These are phyloP conservation scores for Chloroclysta siterata DNA, from an alignment of 2,888 invertebrate genomes.

Conservation along the genomic window DNA sequence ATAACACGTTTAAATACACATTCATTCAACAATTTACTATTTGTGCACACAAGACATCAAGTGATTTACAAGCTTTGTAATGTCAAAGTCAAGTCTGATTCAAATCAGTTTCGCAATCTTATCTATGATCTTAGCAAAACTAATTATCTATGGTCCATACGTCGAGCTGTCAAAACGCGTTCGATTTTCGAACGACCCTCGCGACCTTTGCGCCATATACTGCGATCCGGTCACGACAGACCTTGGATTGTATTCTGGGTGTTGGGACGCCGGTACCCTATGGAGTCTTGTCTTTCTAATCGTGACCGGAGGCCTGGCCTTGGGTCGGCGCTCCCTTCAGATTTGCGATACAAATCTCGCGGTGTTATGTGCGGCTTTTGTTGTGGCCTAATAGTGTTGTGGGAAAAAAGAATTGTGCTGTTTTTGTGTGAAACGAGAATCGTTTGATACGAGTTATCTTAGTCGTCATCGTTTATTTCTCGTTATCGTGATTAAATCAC, in stretches of 20 bases:
- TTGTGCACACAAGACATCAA: too few species aligned
- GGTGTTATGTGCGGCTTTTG: conserved; percentile 53
- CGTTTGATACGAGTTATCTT: conserved; percentile 6
- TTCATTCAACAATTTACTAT: too few species aligned
- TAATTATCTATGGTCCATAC: conserved; percentile 54
- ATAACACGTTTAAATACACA: too few species aligned
- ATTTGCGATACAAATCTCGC: conserved; percentile 67
- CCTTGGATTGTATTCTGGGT: conserved; percentile 72
- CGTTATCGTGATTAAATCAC: background rate
- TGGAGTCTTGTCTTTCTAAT: conserved; percentile 67
- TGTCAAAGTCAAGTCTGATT: background rate
- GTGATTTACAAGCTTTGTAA: too few species aligned
- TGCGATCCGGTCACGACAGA: conserved; percentile 70
- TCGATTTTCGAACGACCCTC: conserved; percentile 67
- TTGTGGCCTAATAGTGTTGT: conserved; percentile 53
- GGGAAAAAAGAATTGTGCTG: conserved; percentile 43
- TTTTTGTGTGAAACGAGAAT: conserved; percentile 27
- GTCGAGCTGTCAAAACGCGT: conserved; percentile 64
- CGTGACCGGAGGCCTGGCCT: conserved; percentile 75
- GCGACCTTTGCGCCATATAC: conserved; percentile 67
- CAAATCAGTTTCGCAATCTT: background rate
- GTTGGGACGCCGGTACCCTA: conserved; percentile 45
- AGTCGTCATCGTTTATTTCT: conserved; percentile 3
- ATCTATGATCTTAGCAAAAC: conserved; percentile 28
- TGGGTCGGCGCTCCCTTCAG: conserved; percentile 74